Conservation (phyloP, 1,140 invertebrate species). For the Trichogramma pretiosum region DNA sequence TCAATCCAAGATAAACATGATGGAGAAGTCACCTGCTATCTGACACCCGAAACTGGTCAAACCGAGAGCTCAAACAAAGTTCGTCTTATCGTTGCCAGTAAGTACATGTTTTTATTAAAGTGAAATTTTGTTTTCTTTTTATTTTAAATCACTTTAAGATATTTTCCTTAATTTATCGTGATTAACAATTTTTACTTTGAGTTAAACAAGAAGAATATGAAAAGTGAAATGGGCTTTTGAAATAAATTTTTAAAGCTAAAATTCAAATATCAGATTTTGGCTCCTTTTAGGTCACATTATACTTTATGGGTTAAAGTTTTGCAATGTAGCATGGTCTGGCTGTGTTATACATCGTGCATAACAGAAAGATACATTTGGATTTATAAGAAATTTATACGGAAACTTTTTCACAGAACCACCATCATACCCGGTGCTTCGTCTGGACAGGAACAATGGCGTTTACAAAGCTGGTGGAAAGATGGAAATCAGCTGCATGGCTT, state of each 20-base stretch:
- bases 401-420: constrained; percentile 51
- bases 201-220: too few relatives aligned
- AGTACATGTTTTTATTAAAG: too few relatives aligned
- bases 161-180: constrained; percentile 3
- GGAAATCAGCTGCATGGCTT: constrained; percentile 55
- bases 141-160: neutral
- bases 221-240: neutral
- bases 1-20: constrained; percentile 55
- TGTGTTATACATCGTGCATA: too few relatives aligned
- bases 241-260: constrained; percentile 1
- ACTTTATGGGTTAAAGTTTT: constrained; percentile 1
- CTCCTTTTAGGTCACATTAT: too few relatives aligned
- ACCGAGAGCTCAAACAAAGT: constrained; percentile 43
- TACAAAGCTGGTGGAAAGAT: constrained; percentile 55
- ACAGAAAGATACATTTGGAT: too few relatives aligned
- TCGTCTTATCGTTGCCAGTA: constrained; percentile 61
- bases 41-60: constrained; percentile 44
- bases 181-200: too few relatives aligned
- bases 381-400: neutral
- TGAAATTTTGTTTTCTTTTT: too few relatives aligned
- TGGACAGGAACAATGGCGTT: constrained; percentile 36
- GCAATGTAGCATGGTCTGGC: too few relatives aligned
- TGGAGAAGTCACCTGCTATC: constrained; percentile 57
- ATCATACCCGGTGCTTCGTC: constrained; percentile 46
- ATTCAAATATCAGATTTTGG: constrained; percentile 1